Evolutionary conservation across 2,888 invertebrate genomes (phyloP), one percentile per base, ranked within the genome.

Genomic region (Idaea aversata): DNA sequence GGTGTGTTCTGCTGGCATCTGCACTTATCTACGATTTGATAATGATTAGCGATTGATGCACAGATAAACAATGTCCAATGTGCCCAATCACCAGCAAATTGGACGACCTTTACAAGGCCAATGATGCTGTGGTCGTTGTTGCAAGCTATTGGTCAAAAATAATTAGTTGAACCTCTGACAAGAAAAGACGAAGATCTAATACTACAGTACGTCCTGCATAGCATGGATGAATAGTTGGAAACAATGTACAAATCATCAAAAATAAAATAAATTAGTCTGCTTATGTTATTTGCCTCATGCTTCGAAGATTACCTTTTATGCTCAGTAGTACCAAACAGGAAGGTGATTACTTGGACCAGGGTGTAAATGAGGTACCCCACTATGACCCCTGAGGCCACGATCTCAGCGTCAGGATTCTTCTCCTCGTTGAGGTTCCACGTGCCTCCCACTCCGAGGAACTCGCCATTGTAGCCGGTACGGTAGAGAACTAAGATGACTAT

Each of bases 361-460:
- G 97, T 97, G 89, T 97, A 98, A 66, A 98, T 96, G 77, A 97
- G 95, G 86, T 95, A 98, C 15, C 97, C 97, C 5, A 98, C 96
- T 74, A 97, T 96, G 4, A 97, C 96, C 7, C 97, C 97, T 0
- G 97, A 97, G 0, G 97, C 97, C 0, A 98, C 95, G 71, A 97
- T 97, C 93, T 98, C 97, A 16, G 96, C 96, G 78, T 97, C 97
- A 0, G 97, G 95, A 83, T 95, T 97, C 90, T 97, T 97, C 83
- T 97, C 97, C 85, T 97, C 97, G 78, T 97, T 97, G 63, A 97
- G 93, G 89, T 97, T 97, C 97, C 97, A 97, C 16, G 97, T 97
- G 65, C 97, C 97, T 61, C 97, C 97, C 64, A 97, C 96, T 57
- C 97, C 97, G 69, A 98, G 93, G 84, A 97, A 97, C 82, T 95